These are phyloP conservation scores for Morpho helenor DNA, from an alignment of 2,888 invertebrate genomes.

Conservation along the genomic window DNA sequence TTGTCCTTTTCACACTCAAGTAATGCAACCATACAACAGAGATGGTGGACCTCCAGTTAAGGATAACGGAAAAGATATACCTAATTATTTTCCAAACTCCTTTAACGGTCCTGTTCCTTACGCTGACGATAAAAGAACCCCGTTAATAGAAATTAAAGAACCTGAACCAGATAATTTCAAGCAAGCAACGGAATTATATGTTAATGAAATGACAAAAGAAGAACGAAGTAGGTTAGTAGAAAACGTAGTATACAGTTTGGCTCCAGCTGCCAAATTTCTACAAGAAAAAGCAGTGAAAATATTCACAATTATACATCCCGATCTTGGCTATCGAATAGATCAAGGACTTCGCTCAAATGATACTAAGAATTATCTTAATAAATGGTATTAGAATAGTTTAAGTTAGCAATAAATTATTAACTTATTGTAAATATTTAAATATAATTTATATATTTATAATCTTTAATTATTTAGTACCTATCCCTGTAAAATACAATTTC, in stretches of 20 bases:
- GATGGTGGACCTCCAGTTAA: conserved; percentile 88
- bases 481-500: too few species aligned
- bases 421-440: conserved; percentile 6
- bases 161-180: conserved; percentile 93
- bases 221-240: conserved; percentile 85
- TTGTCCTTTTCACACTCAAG: conserved; percentile 86
- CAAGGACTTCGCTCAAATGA: conserved; percentile 35
- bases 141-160: conserved; percentile 74
- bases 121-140: conserved; percentile 73
- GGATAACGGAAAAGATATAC: conserved; percentile 90
- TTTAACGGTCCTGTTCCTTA: conserved; percentile 89
- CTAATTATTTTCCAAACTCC: conserved; percentile 97
- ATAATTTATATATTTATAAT: background rate
- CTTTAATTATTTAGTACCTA: too few species aligned
- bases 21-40: conserved; percentile 86
- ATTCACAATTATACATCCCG: conserved; percentile 87
- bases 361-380: conserved; percentile 36
- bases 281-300: conserved; percentile 83
- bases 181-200: conserved; percentile 89
- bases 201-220: conserved; percentile 84
- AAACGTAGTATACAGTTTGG: conserved; percentile 88
- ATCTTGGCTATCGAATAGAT: conserved; percentile 81
- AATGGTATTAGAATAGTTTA: conserved; percentile 6
- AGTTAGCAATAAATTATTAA: conserved; percentile 1
- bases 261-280: conserved; percentile 82